Conservation (phyloP, 2,797 vertebrate species). For the Lagocephalus sceleratus region DNA sequence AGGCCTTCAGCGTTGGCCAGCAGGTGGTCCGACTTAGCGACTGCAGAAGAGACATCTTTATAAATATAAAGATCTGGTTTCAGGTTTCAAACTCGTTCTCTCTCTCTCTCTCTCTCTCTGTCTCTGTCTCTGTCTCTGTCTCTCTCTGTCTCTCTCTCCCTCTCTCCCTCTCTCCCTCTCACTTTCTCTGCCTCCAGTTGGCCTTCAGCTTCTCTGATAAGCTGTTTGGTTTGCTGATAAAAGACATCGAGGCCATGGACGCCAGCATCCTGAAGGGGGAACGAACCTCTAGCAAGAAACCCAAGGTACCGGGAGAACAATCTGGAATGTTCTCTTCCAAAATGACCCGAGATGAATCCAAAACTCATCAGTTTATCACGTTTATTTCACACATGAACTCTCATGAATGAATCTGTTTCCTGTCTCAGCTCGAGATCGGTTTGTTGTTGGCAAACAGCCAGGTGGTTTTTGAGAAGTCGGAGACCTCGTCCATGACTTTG, state of each 20-base stretch:
- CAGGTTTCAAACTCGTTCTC: no score
- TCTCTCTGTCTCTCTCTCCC: no score
- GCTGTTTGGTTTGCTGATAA: conserved; percentile 85
- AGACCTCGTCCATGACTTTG: conserved; percentile 87
- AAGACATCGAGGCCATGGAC: conserved; percentile 94
- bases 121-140: no score
- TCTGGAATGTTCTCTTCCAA: neutral
- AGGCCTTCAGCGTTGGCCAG: conserved; percentile 86
- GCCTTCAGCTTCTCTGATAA: conserved; percentile 90
- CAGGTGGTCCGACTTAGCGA: conserved; percentile 79
- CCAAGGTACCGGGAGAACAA: conserved; percentile 77
- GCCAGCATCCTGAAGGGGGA: conserved; percentile 88
- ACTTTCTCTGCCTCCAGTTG: conserved; percentile 66
- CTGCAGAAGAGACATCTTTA: neutral
- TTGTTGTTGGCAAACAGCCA: conserved; percentile 91
- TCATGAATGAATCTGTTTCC: neutral
- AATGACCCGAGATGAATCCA: neutral
- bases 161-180: no score
- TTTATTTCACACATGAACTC: neutral
- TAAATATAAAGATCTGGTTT: neutral
- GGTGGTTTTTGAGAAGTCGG: conserved; percentile 94
- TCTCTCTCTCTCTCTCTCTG: no score
- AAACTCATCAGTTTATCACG: neutral
- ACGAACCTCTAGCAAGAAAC: conserved; percentile 75
- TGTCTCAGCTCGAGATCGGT: conserved; percentile 82